Evolutionary conservation across 92 coral and sea anemone species (phyloP).

Genomic region (Epizoanthus illoricatus): DNA sequence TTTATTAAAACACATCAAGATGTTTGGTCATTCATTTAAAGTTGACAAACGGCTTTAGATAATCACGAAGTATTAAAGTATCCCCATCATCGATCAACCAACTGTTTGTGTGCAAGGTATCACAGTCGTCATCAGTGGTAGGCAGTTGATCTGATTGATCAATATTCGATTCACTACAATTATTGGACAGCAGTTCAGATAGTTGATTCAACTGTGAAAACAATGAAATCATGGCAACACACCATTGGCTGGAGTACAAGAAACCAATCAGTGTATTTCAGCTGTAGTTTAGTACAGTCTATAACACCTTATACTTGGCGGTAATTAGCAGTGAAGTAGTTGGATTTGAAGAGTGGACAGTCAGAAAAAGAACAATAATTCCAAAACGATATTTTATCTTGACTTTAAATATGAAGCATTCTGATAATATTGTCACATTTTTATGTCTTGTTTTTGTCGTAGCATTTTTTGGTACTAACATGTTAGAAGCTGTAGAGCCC

Average conservation of each 20-base stretch:
- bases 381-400: not conserved
- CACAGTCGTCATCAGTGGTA: too few species aligned
- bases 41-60: too few species aligned
- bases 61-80: too few species aligned
- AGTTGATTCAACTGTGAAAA: slow-evolving; percentile 33
- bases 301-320: not conserved
- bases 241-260: slow-evolving; percentile 2
- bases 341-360: not conserved
- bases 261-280: not conserved
- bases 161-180: not conserved
- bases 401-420: too few species aligned
- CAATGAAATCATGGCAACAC: slow-evolving; percentile 33
- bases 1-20: too few species aligned
- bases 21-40: too few species aligned
- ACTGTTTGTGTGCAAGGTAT: too few species aligned
- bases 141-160: too few species aligned
- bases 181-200: not conserved
- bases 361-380: not conserved
- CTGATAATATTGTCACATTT: slow-evolving; percentile 15
- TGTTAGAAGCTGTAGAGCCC: slow-evolving; percentile 54
- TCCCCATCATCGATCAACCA: too few species aligned
- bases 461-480: not conserved
- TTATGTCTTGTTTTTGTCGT: slow-evolving; percentile 1
- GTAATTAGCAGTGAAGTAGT: not conserved
- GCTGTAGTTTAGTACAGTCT: not conserved